Base-by-base conservation (phyloP, 2,113 vertebrate species). In the Gnathochromis pfefferi region DNA sequence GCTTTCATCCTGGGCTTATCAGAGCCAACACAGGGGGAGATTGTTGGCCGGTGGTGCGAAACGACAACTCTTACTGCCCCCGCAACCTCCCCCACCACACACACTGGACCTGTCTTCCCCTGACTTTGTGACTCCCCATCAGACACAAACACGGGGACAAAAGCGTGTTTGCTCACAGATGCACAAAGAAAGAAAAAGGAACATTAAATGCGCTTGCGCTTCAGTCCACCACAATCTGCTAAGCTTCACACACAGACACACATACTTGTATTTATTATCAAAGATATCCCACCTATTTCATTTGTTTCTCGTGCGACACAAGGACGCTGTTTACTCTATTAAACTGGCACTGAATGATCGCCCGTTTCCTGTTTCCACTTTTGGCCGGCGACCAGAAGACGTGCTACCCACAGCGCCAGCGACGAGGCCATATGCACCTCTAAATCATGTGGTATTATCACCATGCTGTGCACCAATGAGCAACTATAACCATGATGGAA, bases 1-100 rank as follows among this genome's bases (percentile, higher is more conserved):
- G 47, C 97, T 90, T 96, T 96, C 95, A 97, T 96, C 93, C 95
- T 89, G 92, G 84, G 93, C 97, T 98, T 98, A 98, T 98, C 98
- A 96, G 96, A 95, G 93, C 85, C 91, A 88, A 92, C 97, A 95
- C 97, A 95, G 96, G 28, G 94, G 94, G 55, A 84, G 87, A 92
- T 92, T 65, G 87, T 90, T 95, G 90, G 92, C 94, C 53, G 88
- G 93, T 95, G 95, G 96, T 96, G 97, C 95, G 94, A 96, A 96
- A 91, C 89, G 35, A 10, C 78, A 19, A 90, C 94, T 65, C 93
- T 92, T 92, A 91, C 88, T 82, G 75, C 85, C 80, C 85, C 93
- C 89, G 84, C 80, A 57, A 45, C 38, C 35, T 78, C 53, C 60
- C 21, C 51, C 19, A 40, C 21, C 53, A 28, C 58, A 31, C 93